Conservation (phyloP, 2,888 invertebrate species). For the Tuberolachnus salignus region DNA sequence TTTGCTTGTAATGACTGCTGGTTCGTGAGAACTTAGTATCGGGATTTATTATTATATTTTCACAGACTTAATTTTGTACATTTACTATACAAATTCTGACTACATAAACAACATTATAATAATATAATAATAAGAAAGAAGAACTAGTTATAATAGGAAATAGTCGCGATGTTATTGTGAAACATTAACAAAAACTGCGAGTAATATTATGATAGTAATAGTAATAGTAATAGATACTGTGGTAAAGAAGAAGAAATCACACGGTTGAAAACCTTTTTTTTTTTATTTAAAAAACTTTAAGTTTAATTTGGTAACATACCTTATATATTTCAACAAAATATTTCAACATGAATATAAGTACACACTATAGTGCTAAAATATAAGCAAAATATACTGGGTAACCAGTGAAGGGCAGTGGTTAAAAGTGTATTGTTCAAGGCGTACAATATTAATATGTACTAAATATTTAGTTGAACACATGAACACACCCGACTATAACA, state of each 20-base stretch:
- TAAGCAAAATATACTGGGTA: slow-evolving; percentile 44
- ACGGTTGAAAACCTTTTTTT: background rate
- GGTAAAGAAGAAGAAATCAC: slow-evolving; percentile 28
- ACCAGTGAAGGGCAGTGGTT: slow-evolving; percentile 49
- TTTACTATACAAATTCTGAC: slow-evolving; percentile 18
- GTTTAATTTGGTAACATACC: slow-evolving; percentile 47
- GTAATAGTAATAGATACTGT: background rate
- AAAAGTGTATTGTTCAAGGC: slow-evolving; percentile 46
- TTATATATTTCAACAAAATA: slow-evolving; percentile 50
- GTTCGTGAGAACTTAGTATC: slow-evolving; percentile 42
- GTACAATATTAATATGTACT: slow-evolving; percentile 20
- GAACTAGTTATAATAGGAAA: slow-evolving; percentile 40
- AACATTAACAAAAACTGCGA: slow-evolving; percentile 23
- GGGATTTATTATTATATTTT: slow-evolving; percentile 35
- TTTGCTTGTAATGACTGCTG: slow-evolving; percentile 55
- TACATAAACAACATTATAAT: background rate
- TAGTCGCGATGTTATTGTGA: slow-evolving; percentile 18
- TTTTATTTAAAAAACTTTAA: slow-evolving; percentile 17
- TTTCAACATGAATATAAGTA: slow-evolving; percentile 52
- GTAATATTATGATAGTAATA: slow-evolving; percentile 9
- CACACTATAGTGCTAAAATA: slow-evolving; percentile 46
- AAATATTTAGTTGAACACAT: slow-evolving; percentile 44
- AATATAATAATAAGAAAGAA: slow-evolving; percentile 1
- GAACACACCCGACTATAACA: slow-evolving; percentile 33
- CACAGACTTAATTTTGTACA: slow-evolving; percentile 34